These are phyloP conservation scores for Rhadina sibilatrix DNA, from an alignment of 2,113 vertebrate genomes.

Conservation along the genomic window DNA sequence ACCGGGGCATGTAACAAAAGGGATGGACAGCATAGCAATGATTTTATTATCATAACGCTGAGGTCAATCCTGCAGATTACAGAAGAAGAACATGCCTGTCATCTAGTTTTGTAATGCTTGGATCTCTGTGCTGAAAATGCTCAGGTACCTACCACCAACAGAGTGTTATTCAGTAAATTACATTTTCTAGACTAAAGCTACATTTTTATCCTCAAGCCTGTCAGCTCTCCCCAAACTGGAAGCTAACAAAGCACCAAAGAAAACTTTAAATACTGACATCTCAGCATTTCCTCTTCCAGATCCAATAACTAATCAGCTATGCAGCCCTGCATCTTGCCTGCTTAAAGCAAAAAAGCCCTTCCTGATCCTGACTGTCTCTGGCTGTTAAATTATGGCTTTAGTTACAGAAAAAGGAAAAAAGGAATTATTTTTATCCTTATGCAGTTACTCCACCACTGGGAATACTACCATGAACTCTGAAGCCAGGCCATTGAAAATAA, in stretches of 20 bases:
- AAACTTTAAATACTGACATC: not conserved
- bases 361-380: not conserved
- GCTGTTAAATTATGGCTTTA: not conserved
- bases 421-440: not conserved
- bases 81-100: not conserved
- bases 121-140: not conserved
- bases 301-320: not conserved
- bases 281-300: not conserved
- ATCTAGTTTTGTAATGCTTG: not conserved
- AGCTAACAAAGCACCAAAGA: not conserved
- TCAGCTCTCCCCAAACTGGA: not conserved
- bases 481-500: not conserved
- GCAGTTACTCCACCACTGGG: not conserved
- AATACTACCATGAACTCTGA: not conserved
- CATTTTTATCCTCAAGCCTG: not conserved
- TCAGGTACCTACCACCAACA: not conserved
- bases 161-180: not conserved
- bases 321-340: not conserved
- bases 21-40: rapidly evolving
- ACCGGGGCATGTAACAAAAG: not conserved
- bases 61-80: not conserved
- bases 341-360: not conserved
- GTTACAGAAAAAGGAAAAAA: not conserved
- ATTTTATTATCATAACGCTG: not conserved
- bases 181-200: not conserved